These are phyloP conservation scores for Eupithecia vulgata DNA, from an alignment of 2,888 invertebrate genomes.

Conservation along the genomic window DNA sequence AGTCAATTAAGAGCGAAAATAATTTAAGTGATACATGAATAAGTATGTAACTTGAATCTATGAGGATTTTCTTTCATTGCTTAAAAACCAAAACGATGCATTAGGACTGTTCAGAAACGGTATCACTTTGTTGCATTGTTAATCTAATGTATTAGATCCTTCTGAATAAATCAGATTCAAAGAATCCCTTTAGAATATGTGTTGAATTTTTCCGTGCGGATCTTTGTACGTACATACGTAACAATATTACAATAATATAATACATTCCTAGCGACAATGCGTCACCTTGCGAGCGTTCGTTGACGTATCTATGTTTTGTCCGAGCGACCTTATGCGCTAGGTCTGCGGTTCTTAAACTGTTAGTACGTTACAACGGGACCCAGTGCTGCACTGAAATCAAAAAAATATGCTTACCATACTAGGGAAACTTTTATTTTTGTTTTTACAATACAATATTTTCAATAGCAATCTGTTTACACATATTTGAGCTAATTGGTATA, in stretches of 20 bases:
- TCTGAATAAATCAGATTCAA: conserved; percentile 38
- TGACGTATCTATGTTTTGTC: conserved; percentile 82
- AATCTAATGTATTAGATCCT: conserved; percentile 17
- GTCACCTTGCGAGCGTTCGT: conserved; percentile 82
- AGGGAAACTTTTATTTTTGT: too few relatives aligned
- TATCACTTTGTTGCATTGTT: conserved; percentile 15
- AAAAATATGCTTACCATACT: background rate
- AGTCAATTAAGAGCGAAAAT: too few relatives aligned
- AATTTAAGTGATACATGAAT: too few relatives aligned
- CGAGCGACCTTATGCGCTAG: conserved; percentile 80
- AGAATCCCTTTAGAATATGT: conserved; percentile 52
- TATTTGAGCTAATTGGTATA: too few relatives aligned
- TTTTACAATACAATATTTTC: too few relatives aligned
- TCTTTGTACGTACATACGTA: conserved; percentile 54
- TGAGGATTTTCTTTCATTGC: background rate
- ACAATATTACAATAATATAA: conserved; percentile 75
- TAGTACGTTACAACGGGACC: background rate
- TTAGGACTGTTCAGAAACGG: background rate
- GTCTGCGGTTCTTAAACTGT: conserved; percentile 32
- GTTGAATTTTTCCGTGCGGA: conserved; percentile 55
- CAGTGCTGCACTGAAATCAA: background rate
- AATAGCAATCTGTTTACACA: too few relatives aligned
- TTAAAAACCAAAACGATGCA: too few relatives aligned
- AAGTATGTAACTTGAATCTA: background rate
- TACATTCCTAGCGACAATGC: conserved; percentile 79